These are phyloP conservation scores for Thrips palmi DNA, from an alignment of 1,140 invertebrate genomes.

Conservation along the genomic window DNA sequence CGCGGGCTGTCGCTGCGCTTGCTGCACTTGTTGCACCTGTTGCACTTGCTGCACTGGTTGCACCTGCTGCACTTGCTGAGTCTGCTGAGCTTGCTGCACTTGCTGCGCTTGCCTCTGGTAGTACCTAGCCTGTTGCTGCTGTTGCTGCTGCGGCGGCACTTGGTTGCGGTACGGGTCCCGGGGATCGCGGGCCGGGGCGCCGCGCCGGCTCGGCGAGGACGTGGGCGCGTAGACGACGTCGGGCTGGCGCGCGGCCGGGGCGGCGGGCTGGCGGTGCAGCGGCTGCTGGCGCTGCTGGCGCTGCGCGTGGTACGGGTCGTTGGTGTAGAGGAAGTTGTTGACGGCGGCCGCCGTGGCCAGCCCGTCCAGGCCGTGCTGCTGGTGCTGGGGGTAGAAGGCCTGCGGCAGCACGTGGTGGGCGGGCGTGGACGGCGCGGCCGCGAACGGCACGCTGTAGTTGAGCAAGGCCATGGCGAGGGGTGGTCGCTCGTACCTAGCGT, in stretches of 20 bases:
- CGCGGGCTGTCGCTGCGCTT: constrained; percentile 10
- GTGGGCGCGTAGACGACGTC: constrained; percentile 15
- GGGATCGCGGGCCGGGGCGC: constrained; percentile 6
- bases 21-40: too few relatives aligned
- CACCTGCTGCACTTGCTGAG: constrained; percentile 12
- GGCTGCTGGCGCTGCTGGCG: too few relatives aligned
- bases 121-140: constrained; percentile 2
- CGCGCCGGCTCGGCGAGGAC: constrained; percentile 10
- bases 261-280: too few relatives aligned
- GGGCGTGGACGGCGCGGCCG: too few relatives aligned
- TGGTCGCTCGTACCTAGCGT: too few relatives aligned
- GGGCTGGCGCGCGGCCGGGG: too few relatives aligned
- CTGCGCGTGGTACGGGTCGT: too few relatives aligned
- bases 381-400: neutral
- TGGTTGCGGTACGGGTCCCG: neutral
- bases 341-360: neutral
- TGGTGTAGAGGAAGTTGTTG: neutral
- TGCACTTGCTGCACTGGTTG: constrained; percentile 8
- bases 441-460: neutral
- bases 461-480: neutral
- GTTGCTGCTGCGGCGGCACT: constrained; percentile 4
- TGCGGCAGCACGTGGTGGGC: too few relatives aligned
- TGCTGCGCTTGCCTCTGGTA: constrained; percentile 8
- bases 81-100: too few relatives aligned
- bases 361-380: neutral